Conservation (phyloP, 2,888 invertebrate species). For the Gastracanthus pulcherrimus region DNA sequence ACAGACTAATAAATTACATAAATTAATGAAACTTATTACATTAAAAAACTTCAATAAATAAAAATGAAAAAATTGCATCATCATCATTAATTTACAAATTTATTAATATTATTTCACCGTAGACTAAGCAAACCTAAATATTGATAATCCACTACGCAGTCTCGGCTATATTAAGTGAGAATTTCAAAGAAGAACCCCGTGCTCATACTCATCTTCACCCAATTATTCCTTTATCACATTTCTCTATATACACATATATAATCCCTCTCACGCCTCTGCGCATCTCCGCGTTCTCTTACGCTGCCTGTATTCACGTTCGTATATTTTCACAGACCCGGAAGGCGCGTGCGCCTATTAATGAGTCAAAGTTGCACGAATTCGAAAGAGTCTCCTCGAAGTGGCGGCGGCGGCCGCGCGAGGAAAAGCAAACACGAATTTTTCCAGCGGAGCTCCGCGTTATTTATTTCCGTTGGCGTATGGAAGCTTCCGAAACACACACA, state of each 20-base stretch:
- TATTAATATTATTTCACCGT: no score
- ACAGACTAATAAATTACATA: no score
- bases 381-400: not conserved
- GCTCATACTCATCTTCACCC: constrained; percentile 28
- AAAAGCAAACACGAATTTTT: constrained; percentile 24
- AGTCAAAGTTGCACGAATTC: constrained; percentile 27
- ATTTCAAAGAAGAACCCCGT: not conserved
- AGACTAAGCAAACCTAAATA: not conserved
- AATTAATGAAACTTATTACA: no score
- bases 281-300: no score
- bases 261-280: no score
- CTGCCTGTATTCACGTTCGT: not conserved
- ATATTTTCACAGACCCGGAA: constrained; percentile 21
- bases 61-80: no score
- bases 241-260: not conserved
- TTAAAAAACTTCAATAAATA: no score
- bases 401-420: not conserved
- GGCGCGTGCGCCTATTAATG: not conserved
- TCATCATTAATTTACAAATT: no score
- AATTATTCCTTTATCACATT: constrained; percentile 20
- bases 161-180: not conserved
- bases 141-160: constrained; percentile 10
- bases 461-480: constrained; percentile 25
- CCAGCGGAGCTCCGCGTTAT: not conserved
- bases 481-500: no score